These are phyloP conservation scores for Lasioglossum figueresi DNA, from an alignment of 2,888 invertebrate species.

Conservation along the genomic window DNA sequence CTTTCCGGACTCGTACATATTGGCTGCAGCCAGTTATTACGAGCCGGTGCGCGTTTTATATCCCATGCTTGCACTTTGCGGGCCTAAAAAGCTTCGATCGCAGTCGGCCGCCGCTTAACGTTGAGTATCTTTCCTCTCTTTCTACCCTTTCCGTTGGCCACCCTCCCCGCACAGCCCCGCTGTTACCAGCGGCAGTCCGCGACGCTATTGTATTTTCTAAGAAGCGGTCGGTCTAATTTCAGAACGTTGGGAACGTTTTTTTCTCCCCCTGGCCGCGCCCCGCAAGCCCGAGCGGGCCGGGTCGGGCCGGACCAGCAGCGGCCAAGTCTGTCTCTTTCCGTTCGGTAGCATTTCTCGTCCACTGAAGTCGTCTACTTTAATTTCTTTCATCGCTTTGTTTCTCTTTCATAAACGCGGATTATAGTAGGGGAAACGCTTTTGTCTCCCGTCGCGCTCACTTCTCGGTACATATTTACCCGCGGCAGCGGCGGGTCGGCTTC, in stretches of 20 bases:
- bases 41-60: slow-evolving; percentile 52
- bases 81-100: slow-evolving; percentile 52
- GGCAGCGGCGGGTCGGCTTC: slow-evolving; percentile 43
- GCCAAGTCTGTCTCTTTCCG: slow-evolving; percentile 13
- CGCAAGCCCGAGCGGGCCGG: neutral
- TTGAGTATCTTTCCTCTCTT: neutral
- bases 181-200: slow-evolving; percentile 34
- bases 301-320: neutral
- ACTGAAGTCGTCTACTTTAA: slow-evolving; percentile 51
- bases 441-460: slow-evolving; percentile 53
- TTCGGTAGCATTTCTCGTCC: slow-evolving; percentile 39
- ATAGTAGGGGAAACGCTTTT: slow-evolving; percentile 52
- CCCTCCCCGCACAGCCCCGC: neutral
- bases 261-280: neutral
- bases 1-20: slow-evolving; percentile 51
- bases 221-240: slow-evolving; percentile 59
- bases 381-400: slow-evolving; percentile 60
- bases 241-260: slow-evolving; percentile 18
- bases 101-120: slow-evolving; percentile 1
- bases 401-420: slow-evolving; percentile 60
- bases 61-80: slow-evolving; percentile 38
- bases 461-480: slow-evolving; percentile 59
- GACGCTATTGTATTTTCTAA: slow-evolving; percentile 57
- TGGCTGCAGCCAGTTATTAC: slow-evolving; percentile 55
- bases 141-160: neutral